Conservation (phyloP, 2,888 invertebrate species). For the Dynastes grantii region DNA sequence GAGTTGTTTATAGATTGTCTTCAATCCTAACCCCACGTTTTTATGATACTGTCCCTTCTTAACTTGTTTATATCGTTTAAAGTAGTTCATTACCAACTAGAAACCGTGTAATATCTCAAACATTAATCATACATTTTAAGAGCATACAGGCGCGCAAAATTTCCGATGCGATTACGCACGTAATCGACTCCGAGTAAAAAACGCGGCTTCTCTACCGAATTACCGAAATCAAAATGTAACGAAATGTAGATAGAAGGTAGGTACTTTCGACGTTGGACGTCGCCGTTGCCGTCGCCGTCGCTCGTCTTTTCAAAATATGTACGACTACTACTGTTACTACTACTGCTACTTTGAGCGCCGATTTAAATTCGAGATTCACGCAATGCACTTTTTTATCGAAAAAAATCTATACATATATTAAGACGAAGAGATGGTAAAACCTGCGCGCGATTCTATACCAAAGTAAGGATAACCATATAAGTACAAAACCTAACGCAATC, state of each 20-base stretch:
- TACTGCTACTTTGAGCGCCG: too few relatives aligned
- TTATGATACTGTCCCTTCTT: slow-evolving; percentile 48
- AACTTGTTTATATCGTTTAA: slow-evolving; percentile 27
- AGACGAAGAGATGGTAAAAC: background rate
- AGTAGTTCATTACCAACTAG: slow-evolving; percentile 36
- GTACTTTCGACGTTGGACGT: too few relatives aligned
- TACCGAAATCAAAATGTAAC: too few relatives aligned
- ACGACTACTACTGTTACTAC: too few relatives aligned
- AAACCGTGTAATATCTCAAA: background rate
- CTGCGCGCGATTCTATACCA: background rate
- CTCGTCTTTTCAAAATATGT: too few relatives aligned
- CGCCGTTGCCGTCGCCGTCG: too few relatives aligned
- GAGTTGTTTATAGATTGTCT: slow-evolving; percentile 64
- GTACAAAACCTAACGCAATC: slow-evolving; percentile 41
- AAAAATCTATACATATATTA: too few relatives aligned
- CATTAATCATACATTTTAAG: background rate
- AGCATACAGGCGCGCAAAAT: background rate
- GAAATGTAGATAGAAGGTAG: too few relatives aligned
- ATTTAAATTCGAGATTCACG: too few relatives aligned
- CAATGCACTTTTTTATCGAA: too few relatives aligned
- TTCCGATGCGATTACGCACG: background rate
- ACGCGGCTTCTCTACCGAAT: too few relatives aligned
- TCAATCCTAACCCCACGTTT: slow-evolving; percentile 67
- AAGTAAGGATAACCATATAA: slow-evolving; percentile 33
- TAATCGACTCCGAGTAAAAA: background rate